phyloP scores from a whole-genome alignment of 2,888 invertebrate genomes.

The Hyles lineata region DNA sequence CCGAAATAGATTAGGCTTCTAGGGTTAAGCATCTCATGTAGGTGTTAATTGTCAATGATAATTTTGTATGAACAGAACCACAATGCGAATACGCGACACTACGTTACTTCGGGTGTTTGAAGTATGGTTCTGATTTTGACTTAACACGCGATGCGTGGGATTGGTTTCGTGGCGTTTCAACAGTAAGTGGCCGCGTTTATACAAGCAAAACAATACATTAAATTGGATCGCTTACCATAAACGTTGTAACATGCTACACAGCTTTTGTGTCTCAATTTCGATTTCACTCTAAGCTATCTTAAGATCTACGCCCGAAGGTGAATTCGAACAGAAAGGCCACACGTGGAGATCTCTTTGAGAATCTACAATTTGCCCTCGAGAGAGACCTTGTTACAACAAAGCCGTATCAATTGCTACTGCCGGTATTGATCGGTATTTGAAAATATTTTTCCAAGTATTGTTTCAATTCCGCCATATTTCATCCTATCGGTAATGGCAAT shows the following conservation, averaged over 20 bases:
- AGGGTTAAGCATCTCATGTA: no score
- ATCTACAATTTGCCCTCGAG: constrained; percentile 30
- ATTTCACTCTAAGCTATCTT: constrained; percentile 33
- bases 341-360: constrained; percentile 30
- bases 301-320: constrained; percentile 30
- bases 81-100: no score
- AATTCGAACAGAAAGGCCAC: constrained; percentile 16
- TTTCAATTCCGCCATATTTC: constrained; percentile 8
- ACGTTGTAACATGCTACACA: not conserved
- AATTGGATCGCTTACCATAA: not conserved
- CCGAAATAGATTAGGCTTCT: no score
- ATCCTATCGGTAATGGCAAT: not conserved
- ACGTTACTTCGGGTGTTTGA: no score
- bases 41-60: no score
- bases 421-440: constrained; percentile 20
- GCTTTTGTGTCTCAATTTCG: not conserved
- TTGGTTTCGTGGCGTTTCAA: no score
- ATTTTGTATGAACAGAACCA: no score
- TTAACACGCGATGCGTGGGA: no score
- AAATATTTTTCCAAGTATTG: constrained; percentile 18
- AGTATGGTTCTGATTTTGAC: no score
- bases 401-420: constrained; percentile 18
- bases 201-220: no score
- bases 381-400: constrained; percentile 29
- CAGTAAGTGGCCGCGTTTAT: no score